A percentile compares a stretch with the other conserved stretches of the same genome.
Evolutionary conservation across 2,888 invertebrate genomes (phyloP).

Genomic region (Deilephila porcellus): DNA sequence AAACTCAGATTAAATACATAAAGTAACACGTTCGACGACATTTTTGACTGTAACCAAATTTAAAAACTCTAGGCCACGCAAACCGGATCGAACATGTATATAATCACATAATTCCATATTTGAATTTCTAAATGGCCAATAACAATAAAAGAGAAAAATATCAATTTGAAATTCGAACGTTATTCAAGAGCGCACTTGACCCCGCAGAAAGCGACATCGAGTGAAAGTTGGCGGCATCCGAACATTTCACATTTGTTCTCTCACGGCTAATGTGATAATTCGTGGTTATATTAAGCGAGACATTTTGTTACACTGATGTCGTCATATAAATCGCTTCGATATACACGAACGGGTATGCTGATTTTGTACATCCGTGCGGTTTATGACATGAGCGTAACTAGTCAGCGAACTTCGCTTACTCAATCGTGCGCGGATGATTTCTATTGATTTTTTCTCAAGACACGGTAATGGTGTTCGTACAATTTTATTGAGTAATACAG

Average conservation of each 20-base stretch:
- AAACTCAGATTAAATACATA: neutral
- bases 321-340: slow-evolving; percentile 55
- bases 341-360: slow-evolving; percentile 20
- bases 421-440: slow-evolving; percentile 37
- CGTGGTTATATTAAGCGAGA: slow-evolving; percentile 49
- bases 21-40: neutral
- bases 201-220: slow-evolving; percentile 62
- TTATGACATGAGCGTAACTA: slow-evolving; percentile 20
- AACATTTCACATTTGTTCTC: slow-evolving; percentile 65
- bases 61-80: slow-evolving; percentile 14
- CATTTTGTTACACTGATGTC: slow-evolving; percentile 61
- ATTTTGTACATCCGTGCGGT: slow-evolving; percentile 18
- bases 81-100: slow-evolving; percentile 12
- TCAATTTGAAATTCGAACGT: slow-evolving; percentile 54
- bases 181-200: slow-evolving; percentile 54
- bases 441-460: slow-evolving; percentile 31
- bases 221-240: slow-evolving; percentile 65
- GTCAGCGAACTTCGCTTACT: slow-evolving; percentile 29
- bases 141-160: slow-evolving; percentile 39
- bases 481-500: slow-evolving; percentile 18
- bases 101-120: slow-evolving; percentile 19
- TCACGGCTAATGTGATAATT: slow-evolving; percentile 73
- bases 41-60: neutral
- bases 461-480: slow-evolving; percentile 4
- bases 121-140: slow-evolving; percentile 24